These are phyloP conservation scores for Cettia cetti DNA, from an alignment of 2,113 vertebrate species.

Conservation along the genomic window DNA sequence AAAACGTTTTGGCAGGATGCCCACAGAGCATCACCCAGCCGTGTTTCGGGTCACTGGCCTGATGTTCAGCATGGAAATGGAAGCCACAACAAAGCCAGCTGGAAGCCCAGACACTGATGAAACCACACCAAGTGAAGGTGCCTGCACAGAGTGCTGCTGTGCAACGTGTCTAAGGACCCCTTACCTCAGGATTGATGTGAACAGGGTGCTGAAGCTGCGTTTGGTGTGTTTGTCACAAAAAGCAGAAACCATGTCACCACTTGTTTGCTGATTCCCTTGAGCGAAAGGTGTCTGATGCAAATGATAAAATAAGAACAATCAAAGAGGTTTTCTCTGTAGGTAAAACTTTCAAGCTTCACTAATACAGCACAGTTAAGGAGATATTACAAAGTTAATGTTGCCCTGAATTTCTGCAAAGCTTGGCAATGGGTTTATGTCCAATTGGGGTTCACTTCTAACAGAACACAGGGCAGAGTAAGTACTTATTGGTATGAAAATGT, in stretches of 20 bases:
- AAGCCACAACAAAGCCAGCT: not conserved
- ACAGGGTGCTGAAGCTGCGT: not conserved
- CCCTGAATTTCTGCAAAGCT: not conserved
- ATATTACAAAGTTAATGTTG: not conserved
- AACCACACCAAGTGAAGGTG: not conserved
- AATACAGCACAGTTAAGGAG: not conserved
- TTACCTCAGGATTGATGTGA: not conserved
- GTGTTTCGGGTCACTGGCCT: not conserved
- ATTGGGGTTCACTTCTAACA: not conserved
- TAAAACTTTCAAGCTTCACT: not conserved
- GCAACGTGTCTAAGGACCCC: not conserved
- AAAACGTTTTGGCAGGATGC: constrained; percentile 47
- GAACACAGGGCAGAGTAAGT: not conserved
- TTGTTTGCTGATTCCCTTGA: not conserved
- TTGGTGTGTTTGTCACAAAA: not conserved
- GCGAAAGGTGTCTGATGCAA: not conserved
- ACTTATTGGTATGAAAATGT: not conserved
- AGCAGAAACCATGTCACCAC: fast-evolving
- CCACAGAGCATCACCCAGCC: not conserved
- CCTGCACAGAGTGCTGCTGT: not conserved
- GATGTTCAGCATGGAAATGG: constrained; percentile 12
- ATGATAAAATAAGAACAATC: not conserved
- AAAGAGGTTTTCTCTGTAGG: not conserved
- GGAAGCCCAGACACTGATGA: not conserved
- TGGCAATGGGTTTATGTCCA: not conserved